These are phyloP conservation scores for Pseudomugil tenellus DNA, from an alignment of 2,797 vertebrate species.

Conservation along the genomic window DNA sequence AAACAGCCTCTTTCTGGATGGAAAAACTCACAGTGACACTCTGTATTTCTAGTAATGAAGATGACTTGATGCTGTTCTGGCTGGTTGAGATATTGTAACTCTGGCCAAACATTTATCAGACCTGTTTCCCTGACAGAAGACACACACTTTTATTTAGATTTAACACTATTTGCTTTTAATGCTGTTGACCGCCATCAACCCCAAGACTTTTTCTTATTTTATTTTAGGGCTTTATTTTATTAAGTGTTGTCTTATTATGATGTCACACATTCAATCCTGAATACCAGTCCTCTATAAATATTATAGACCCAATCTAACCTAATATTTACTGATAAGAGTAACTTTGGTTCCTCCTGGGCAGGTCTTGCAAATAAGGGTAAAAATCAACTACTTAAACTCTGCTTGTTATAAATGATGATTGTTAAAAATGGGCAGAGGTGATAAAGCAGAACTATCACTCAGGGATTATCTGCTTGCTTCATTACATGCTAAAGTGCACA, in stretches of 20 bases:
- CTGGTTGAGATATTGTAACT: constrained; percentile 17
- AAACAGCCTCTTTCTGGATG: neutral
- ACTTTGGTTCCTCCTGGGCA: neutral
- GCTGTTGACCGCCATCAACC: neutral
- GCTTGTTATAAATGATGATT: neutral
- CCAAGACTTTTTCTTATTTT: neutral
- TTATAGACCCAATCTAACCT: neutral
- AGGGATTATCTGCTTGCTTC: constrained; percentile 23
- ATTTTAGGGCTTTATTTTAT: neutral
- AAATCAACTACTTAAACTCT: neutral
- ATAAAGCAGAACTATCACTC: constrained; percentile 20
- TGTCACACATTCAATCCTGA: neutral
- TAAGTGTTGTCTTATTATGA: no score
- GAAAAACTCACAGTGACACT: neutral
- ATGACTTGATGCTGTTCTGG: neutral
- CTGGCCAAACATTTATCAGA: constrained; percentile 5
- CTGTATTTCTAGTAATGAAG: neutral
- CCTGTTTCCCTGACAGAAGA: neutral
- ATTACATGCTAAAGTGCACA: constrained; percentile 18
- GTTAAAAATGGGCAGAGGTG: constrained; percentile 6
- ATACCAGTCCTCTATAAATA: neutral
- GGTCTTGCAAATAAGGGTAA: neutral
- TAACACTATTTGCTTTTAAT: neutral
- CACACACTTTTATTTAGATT: neutral
- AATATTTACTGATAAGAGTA: no score